phyloP scores from a whole-genome alignment of 2,888 invertebrate genomes.

The Cephus rjabovi region DNA sequence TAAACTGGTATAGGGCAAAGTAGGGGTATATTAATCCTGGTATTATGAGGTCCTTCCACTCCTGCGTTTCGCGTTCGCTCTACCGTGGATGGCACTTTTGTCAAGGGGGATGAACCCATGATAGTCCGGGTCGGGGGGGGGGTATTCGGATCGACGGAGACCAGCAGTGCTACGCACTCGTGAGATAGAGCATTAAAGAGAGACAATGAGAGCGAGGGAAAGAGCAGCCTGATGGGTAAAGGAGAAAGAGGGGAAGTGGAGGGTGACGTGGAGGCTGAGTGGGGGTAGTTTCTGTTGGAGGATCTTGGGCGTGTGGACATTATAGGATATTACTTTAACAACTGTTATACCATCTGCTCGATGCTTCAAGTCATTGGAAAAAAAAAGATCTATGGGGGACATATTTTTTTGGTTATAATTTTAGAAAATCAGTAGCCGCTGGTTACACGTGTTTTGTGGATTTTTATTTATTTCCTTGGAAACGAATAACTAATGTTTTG shows the following conservation, averaged over 20 bases:
- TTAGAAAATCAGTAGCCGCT: not conserved
- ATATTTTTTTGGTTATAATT: not conserved
- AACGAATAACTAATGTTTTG: not conserved
- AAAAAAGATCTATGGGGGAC: not conserved
- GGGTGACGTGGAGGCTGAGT: not conserved
- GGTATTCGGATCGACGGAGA: not conserved
- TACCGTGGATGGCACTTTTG: constrained; percentile 1
- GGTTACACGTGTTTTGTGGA: not conserved
- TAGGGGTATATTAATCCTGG: constrained; percentile 52
- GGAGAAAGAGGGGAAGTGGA: not conserved
- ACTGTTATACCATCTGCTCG: not conserved
- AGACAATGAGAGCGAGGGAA: not conserved
- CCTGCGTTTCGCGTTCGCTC: not conserved
- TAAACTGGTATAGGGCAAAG: constrained; percentile 50
- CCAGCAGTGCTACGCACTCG: not conserved
- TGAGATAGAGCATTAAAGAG: not conserved
- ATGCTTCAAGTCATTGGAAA: not conserved
- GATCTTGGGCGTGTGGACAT: not conserved
- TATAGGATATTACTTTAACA: not conserved
- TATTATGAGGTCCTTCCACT: constrained; percentile 43
- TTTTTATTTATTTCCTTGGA: not conserved
- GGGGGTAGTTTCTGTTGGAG: not conserved
- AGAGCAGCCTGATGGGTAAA: not conserved
- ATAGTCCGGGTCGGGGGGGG: not conserved
- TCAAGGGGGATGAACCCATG: not conserved